These are phyloP conservation scores for Caenorhabditis imperialis DNA, from an alignment of 2,888 invertebrate species.

Conservation along the genomic window DNA sequence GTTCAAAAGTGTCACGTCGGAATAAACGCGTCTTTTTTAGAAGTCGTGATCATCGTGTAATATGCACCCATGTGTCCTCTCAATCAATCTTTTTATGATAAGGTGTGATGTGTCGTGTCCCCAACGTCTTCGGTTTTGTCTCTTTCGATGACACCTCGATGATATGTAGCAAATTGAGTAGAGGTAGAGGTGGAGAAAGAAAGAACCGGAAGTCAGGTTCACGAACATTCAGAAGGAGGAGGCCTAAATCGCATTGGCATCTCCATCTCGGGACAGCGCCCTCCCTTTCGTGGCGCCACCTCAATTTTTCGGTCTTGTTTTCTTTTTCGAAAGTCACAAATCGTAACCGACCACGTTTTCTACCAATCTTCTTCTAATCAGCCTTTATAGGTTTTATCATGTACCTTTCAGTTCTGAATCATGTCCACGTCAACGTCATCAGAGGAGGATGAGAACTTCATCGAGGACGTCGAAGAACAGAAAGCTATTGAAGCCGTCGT, in stretches of 20 bases:
- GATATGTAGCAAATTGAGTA: too few relatives aligned
- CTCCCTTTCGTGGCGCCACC: slow-evolving; percentile 6
- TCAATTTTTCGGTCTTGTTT: slow-evolving; percentile 13
- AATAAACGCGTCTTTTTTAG: too few relatives aligned
- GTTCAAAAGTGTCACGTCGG: too few relatives aligned
- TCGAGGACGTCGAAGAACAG: slow-evolving; percentile 21
- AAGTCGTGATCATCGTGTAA: neutral
- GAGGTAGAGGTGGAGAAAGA: slow-evolving; percentile 15
- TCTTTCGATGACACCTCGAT: slow-evolving; percentile 16
- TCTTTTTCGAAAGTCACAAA: neutral
- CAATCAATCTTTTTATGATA: neutral
- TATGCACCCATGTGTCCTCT: neutral
- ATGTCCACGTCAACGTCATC: slow-evolving; percentile 25
- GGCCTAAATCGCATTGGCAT: slow-evolving; percentile 27
- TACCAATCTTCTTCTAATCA: too few relatives aligned
- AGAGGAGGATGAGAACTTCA: slow-evolving; percentile 40
- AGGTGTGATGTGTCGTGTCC: neutral
- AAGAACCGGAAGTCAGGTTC: slow-evolving; percentile 28
- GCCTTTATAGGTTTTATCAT: too few relatives aligned
- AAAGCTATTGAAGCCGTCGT: slow-evolving; percentile 22
- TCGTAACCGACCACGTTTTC: too few relatives aligned
- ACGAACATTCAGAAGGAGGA: slow-evolving; percentile 11
- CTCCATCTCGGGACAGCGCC: slow-evolving; percentile 8
- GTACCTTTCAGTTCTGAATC: neutral
- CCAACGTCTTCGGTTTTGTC: slow-evolving; percentile 4